Percentiles rank a stretch among this genome's conserved stretches.
Evolutionary conservation across 1,140 invertebrate species (phyloP).

Genomic region (Alviniconcha marisindica): DNA sequence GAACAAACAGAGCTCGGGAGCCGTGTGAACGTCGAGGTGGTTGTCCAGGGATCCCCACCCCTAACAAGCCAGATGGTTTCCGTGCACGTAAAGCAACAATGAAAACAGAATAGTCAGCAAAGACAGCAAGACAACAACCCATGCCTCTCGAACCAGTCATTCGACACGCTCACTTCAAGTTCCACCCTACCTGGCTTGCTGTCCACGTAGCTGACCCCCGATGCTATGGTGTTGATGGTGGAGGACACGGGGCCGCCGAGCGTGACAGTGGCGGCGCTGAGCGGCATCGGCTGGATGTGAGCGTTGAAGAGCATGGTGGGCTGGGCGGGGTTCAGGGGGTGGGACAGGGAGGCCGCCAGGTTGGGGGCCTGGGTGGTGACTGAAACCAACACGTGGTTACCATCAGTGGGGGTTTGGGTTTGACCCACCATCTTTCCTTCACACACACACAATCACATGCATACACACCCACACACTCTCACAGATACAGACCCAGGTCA

Average conservation of each 20-base stretch:
- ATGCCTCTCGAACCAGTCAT: too few relatives aligned
- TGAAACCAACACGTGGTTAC: too few relatives aligned
- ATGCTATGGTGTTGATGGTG: neutral
- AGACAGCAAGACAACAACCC: neutral
- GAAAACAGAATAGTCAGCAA: neutral
- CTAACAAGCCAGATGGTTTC: too few relatives aligned
- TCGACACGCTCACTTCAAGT: neutral
- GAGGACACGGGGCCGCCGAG: neutral
- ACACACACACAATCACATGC: neutral
- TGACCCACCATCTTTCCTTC: too few relatives aligned
- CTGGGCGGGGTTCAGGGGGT: constrained; percentile 1
- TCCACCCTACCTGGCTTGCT: constrained; percentile 18
- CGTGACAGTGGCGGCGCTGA: neutral
- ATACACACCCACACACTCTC: neutral
- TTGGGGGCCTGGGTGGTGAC: constrained; percentile 40
- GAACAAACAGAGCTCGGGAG: too few relatives aligned
- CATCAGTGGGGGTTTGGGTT: too few relatives aligned
- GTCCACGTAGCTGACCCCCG: neutral
- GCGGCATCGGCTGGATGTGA: constrained; percentile 28
- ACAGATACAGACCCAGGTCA: too few relatives aligned
- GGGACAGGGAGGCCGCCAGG: constrained; percentile 41
- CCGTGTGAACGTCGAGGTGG: too few relatives aligned
- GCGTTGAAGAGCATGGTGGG: constrained; percentile 23
- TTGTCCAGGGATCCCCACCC: too few relatives aligned
- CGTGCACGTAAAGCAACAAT: too few relatives aligned